Evolutionary conservation across 2,797 vertebrate species (phyloP).

Genomic region (Spatula clypeata): DNA sequence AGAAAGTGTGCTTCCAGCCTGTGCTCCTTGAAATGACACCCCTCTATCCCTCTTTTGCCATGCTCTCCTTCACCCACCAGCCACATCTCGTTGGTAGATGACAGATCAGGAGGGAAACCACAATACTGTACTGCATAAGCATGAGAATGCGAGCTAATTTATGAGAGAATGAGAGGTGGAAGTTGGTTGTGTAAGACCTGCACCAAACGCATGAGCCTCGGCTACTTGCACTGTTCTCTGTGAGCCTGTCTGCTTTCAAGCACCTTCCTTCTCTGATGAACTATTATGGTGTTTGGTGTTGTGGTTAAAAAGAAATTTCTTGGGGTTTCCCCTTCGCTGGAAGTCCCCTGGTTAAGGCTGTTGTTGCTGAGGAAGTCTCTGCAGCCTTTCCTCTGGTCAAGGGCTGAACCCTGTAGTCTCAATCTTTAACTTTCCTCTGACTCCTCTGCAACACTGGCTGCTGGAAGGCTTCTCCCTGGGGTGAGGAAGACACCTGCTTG

Average conservation of each 20-base stretch:
- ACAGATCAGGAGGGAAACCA: neutral
- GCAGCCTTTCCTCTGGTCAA: neutral
- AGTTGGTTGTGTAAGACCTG: neutral
- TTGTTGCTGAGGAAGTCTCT: neutral
- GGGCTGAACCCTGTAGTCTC: neutral
- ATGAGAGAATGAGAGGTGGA: neutral
- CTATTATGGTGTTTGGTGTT: neutral
- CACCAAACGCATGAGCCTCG: neutral
- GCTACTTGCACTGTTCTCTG: neutral
- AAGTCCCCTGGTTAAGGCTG: neutral
- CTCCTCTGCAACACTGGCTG: neutral
- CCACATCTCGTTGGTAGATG: neutral
- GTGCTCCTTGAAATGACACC: neutral
- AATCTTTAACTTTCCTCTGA: slow-evolving; percentile 10
- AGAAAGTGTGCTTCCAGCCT: neutral
- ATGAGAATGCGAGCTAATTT: neutral
- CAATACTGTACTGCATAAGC: neutral
- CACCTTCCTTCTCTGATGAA: neutral
- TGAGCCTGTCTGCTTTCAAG: neutral
- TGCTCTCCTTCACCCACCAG: neutral
- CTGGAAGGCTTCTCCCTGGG: slow-evolving; percentile 9
- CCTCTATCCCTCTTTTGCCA: neutral
- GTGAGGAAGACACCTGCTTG: slow-evolving; percentile 19
- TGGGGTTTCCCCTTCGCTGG: neutral
- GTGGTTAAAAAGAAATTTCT: slow-evolving; percentile 13